A percentile compares a stretch with the other conserved stretches of the same genome.
Conservation (phyloP, 2,888 invertebrate genomes). For the Lamproptera curius region DNA sequence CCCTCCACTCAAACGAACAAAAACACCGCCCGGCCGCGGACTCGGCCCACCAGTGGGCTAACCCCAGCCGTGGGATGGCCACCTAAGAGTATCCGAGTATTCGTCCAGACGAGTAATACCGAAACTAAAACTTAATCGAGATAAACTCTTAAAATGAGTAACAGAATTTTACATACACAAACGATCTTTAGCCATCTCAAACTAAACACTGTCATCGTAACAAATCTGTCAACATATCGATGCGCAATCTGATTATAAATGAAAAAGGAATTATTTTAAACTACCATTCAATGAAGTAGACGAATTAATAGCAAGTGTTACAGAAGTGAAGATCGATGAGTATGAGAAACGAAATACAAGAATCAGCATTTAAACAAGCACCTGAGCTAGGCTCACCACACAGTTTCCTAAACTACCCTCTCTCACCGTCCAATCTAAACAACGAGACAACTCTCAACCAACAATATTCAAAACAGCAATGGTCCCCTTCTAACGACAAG, state of each 20-base stretch:
- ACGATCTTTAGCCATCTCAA: not conserved
- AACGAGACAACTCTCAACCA: not conserved
- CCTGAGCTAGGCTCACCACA: not conserved
- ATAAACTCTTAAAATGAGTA: not conserved
- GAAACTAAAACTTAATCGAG: constrained; percentile 7
- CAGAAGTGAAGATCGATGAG: too few species aligned
- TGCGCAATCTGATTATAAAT: too few species aligned
- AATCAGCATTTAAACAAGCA: not conserved
- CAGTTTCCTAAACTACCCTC: not conserved
- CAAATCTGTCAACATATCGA: constrained; percentile 14
- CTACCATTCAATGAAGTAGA: too few species aligned
- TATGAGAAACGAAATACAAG: too few species aligned
- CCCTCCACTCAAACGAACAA: constrained; percentile 57
- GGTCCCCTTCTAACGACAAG: constrained; percentile 16
- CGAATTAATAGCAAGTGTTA: too few species aligned
- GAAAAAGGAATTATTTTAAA: too few species aligned
- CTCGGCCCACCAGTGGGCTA: constrained; percentile 5
- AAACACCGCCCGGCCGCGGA: constrained; percentile 26
- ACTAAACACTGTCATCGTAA: constrained; percentile 8
- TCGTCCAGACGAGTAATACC: not conserved
- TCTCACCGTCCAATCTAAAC: too few species aligned
- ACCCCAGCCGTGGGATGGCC: not conserved
- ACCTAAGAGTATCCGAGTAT: constrained; percentile 11
- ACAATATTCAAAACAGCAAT: constrained; percentile 9
- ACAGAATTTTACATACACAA: not conserved